Evolutionary conservation across 2,888 invertebrate genomes (phyloP).

Genomic region (Scelioninae gen. 1): DNA sequence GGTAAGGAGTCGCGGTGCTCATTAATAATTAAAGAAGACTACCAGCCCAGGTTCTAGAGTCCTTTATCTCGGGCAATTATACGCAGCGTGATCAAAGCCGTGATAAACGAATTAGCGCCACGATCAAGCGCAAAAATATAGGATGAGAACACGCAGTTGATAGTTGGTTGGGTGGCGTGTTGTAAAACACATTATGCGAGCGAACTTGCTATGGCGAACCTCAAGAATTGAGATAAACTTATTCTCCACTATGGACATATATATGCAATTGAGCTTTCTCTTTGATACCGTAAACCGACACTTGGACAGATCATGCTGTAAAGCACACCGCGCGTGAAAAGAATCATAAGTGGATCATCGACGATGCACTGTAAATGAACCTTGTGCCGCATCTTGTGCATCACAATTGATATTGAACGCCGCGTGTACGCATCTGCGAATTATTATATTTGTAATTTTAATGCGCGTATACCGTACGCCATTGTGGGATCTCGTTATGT

Average conservation of each 20-base stretch:
- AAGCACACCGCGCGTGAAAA: constrained; percentile 69
- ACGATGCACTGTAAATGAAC: constrained; percentile 42
- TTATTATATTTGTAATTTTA: constrained; percentile 66
- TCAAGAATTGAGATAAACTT: constrained; percentile 37
- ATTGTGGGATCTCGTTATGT: constrained; percentile 51
- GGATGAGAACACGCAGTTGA: constrained; percentile 78
- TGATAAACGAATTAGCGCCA: constrained; percentile 79
- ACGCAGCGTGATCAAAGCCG: constrained; percentile 70
- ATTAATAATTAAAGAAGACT: constrained; percentile 73
- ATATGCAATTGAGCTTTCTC: neutral
- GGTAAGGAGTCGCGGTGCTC: constrained; percentile 61
- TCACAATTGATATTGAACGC: constrained; percentile 47
- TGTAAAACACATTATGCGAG: constrained; percentile 64
- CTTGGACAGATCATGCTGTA: constrained; percentile 53
- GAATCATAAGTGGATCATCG: constrained; percentile 69
- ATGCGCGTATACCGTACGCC: constrained; percentile 58
- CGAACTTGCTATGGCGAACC: too few relatives aligned
- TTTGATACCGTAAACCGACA: constrained; percentile 50
- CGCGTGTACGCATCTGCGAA: constrained; percentile 43
- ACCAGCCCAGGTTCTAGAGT: constrained; percentile 64
- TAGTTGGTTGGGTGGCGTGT: constrained; percentile 65
- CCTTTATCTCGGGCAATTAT: constrained; percentile 77
- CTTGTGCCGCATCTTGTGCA: constrained; percentile 33
- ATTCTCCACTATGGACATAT: neutral
- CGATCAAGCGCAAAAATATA: constrained; percentile 81